Evolutionary conservation across 2,888 invertebrate genomes (phyloP).

Genomic region (Acheta domesticus): DNA sequence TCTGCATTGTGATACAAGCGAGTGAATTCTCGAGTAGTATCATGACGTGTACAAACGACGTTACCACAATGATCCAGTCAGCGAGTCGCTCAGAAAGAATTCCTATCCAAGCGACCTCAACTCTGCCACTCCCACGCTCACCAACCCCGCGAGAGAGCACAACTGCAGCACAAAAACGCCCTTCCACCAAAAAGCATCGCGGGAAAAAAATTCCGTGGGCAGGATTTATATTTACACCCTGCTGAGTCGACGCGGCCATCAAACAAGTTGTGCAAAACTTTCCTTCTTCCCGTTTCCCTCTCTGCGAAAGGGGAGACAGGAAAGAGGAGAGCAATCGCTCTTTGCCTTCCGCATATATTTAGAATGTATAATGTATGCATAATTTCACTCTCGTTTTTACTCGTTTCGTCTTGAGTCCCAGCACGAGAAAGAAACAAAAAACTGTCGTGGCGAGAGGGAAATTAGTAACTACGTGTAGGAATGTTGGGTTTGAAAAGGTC

Average conservation of each 20-base stretch:
- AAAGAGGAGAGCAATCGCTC: slow-evolving; percentile 5
- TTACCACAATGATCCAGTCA: no score
- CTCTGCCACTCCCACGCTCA: no score
- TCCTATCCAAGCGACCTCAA: no score
- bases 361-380: not conserved
- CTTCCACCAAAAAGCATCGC: not conserved
- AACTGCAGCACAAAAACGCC: not conserved
- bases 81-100: no score
- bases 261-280: not conserved
- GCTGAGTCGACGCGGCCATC: not conserved
- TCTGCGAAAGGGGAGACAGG: not conserved
- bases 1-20: no score
- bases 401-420: not conserved
- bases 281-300: not conserved
- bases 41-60: no score
- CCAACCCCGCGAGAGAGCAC: not conserved
- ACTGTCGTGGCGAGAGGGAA: no score
- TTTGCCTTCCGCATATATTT: not conserved
- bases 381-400: not conserved
- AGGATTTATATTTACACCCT: slow-evolving; percentile 1
- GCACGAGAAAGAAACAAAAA: no score
- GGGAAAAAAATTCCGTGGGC: not conserved
- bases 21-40: no score
- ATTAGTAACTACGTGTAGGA: no score
- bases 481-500: no score